Conservation (phyloP, 2,888 invertebrate genomes). For the Tachina fera region DNA sequence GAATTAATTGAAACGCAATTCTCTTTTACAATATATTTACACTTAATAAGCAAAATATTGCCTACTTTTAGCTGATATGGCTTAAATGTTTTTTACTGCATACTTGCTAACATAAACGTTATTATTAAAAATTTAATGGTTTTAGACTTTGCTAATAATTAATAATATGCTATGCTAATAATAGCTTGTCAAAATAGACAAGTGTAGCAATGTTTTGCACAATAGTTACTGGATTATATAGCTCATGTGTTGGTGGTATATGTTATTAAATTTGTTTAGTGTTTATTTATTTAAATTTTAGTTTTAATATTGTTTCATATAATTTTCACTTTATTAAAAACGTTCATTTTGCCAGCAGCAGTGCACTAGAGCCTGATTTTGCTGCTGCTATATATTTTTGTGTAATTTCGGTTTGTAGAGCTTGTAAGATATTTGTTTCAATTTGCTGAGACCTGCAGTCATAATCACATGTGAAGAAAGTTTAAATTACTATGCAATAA, state of each 20-base stretch:
- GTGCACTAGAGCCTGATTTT: no score
- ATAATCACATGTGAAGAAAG: no score
- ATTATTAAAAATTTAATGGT: background rate
- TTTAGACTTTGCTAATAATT: background rate
- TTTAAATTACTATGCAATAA: no score
- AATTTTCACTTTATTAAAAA: no score
- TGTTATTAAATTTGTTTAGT: background rate
- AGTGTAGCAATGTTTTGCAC: background rate
- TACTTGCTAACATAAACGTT: background rate
- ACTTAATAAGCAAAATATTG: background rate
- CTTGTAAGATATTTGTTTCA: no score
- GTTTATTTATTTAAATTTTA: background rate
- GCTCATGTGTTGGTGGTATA: background rate
- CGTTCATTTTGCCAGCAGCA: no score
- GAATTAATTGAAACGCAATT: no score
- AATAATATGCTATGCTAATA: background rate
- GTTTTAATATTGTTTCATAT: no score
- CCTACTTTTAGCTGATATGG: background rate
- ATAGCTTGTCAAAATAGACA: background rate
- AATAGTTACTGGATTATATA: background rate
- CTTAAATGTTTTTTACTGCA: background rate
- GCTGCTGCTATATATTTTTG: no score
- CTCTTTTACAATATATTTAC: no score
- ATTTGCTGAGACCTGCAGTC: no score
- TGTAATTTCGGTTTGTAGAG: no score